A percentile compares a stretch with the other conserved stretches of the same genome.
Evolutionary conservation across 2,113 vertebrate species (phyloP).

Genomic region (Misgurnus anguillicaudatus): DNA sequence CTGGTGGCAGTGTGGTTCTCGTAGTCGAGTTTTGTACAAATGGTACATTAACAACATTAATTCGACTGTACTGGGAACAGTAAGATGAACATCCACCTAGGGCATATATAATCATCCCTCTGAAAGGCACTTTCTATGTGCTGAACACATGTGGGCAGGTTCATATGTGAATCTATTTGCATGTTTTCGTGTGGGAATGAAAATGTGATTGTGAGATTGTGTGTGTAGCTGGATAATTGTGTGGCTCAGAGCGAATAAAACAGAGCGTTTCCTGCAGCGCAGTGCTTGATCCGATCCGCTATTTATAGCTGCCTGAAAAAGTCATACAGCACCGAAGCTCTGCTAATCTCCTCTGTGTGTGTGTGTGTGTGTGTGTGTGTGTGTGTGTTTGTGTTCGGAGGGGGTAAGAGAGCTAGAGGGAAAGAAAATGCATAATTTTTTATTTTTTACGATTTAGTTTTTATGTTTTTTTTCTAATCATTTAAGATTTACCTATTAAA

Average conservation of each 20-base stretch:
- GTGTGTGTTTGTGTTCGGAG: conserved; percentile 3
- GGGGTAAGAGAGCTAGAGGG: neutral
- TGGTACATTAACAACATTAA: neutral
- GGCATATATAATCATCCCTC: neutral
- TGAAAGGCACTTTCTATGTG: neutral
- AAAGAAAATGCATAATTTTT: neutral
- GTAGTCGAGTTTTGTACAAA: neutral
- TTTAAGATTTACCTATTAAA: neutral
- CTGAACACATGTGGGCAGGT: neutral
- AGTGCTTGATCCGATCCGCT: conserved; percentile 35
- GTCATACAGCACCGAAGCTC: conserved; percentile 28
- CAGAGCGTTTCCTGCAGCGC: conserved; percentile 19
- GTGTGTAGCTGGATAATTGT: conserved; percentile 18
- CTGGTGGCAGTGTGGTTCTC: conserved; percentile 28
- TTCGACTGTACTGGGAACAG: neutral
- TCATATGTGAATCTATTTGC: conserved; percentile 2
- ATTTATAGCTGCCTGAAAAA: conserved; percentile 48
- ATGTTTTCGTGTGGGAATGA: conserved; percentile 17
- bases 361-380: neutral
- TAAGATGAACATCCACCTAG: neutral
- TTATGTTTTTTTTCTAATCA: neutral
- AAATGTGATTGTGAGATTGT: neutral
- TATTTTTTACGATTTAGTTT: neutral
- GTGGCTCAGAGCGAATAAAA: conserved; percentile 25
- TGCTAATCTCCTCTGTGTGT: conserved; percentile 22